A percentile compares a stretch with the other conserved stretches of the same genome.
Conservation (phyloP, 2,797 vertebrate species). For the Sarcophilus harrisii region DNA sequence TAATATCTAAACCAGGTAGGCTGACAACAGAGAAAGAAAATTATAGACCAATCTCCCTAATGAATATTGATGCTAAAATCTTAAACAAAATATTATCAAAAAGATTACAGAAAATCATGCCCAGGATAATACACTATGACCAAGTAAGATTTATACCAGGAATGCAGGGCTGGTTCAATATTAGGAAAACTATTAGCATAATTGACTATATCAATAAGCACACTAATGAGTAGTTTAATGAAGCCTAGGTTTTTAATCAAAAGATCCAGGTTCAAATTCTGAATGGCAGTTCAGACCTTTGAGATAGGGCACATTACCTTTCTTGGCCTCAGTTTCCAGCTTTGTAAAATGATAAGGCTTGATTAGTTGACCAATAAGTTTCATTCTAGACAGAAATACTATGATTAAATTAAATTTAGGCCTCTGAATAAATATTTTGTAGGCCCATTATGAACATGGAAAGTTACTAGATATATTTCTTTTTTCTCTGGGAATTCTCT, state of each 20-base stretch:
- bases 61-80: too few relatives aligned
- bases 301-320: background rate
- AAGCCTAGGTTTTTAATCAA: background rate
- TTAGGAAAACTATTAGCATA: too few relatives aligned
- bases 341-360: background rate
- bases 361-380: background rate
- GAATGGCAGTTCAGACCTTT: background rate
- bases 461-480: background rate
- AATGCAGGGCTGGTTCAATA: too few relatives aligned
- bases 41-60: too few relatives aligned
- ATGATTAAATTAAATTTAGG: background rate
- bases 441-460: background rate
- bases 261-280: background rate
- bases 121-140: too few relatives aligned
- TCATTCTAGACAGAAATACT: background rate
- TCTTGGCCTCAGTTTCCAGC: background rate
- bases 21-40: too few relatives aligned
- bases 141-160: too few relatives aligned
- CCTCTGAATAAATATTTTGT: background rate
- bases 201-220: too few relatives aligned
- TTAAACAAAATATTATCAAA: too few relatives aligned
- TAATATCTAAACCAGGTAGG: too few relatives aligned
- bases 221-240: too few relatives aligned
- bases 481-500: background rate
- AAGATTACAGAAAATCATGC: too few relatives aligned